Evolutionary conservation across 2,888 invertebrate species (phyloP).

Genomic region (Acanthococcus lagerstroemiae): DNA sequence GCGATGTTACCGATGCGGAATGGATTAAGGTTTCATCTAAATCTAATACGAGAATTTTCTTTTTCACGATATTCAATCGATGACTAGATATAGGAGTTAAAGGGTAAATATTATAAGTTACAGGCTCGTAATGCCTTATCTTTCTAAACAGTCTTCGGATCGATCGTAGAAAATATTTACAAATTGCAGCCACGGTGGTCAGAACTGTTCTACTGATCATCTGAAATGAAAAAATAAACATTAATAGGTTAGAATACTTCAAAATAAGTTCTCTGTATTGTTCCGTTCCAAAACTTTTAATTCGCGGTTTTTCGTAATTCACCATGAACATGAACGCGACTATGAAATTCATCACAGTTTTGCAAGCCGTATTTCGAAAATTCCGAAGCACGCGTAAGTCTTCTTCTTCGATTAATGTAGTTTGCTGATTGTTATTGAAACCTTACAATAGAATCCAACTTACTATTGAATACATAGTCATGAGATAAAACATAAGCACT

Average conservation of each 20-base stretch:
- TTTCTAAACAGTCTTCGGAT: constrained; percentile 14
- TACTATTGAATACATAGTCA: too few relatives aligned
- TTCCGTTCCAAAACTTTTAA: too few relatives aligned
- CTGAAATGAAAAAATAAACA: constrained; percentile 4
- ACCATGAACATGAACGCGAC: too few relatives aligned
- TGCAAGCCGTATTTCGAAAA: too few relatives aligned
- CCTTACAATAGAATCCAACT: too few relatives aligned
- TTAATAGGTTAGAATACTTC: too few relatives aligned
- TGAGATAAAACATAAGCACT: too few relatives aligned
- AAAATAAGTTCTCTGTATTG: too few relatives aligned
- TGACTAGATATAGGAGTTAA: constrained; percentile 25
- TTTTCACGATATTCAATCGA: constrained; percentile 20
- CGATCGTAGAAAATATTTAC: constrained; percentile 1
- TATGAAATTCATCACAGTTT: too few relatives aligned
- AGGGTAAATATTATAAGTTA: constrained; percentile 19
- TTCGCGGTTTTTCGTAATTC: too few relatives aligned
- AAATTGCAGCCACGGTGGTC: constrained; percentile 9
- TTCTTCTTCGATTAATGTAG: not conserved
- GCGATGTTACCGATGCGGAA: constrained; percentile 18
- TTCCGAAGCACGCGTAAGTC: not conserved
- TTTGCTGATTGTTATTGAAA: not conserved
- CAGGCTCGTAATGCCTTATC: constrained; percentile 22
- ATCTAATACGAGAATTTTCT: constrained; percentile 23
- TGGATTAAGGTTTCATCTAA: constrained; percentile 26
- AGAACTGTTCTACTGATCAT: constrained; percentile 21